Evolutionary conservation across 2,113 vertebrate species (phyloP), one percentile per base, ranked within the genome.

Genomic region (Myrmecophaga tridactyla): DNA sequence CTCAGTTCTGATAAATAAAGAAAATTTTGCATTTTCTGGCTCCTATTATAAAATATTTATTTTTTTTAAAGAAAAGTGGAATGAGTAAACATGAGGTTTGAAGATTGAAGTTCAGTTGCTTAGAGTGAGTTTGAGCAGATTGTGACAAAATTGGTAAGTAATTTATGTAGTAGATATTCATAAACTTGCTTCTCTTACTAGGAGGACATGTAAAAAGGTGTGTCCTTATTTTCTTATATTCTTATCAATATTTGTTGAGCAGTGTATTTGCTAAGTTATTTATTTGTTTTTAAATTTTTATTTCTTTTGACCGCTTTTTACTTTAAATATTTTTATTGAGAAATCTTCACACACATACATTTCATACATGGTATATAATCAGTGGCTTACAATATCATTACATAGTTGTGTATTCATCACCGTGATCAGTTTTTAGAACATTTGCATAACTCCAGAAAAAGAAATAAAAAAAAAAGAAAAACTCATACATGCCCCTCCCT

Each of bases 171-270:
- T 46, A 46, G 29, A 56, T 67, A 48, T 8, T 62, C 27, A 63
- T 75, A 94, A 86, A 94, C 76, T 31, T 41, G 39, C 17, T 36
- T 14, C n/a, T 73, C 81, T 75, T 69, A 70, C 62, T 62, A 91
- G 29, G 1, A 18, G 9, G 34, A 69, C 69, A 21, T 75, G 10
- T 34, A 77, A 51, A 88, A n/a, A 82, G 34, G 6, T 70, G 0
- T 85, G 17, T 7, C 41, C 25, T 63, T 8, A 53, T 84, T 69
- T 92, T 29, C 4, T 31, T 41, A 56, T 21, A 4, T 81, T 69
- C 80, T 65, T 62, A 53, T 88, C 53, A 73, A 29, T 48, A 56
- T 94, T 95, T 89, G 60, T 86, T 83, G 56, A 86, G 56, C 8
- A n/a, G 13, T 31, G 3, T 83, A 14, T 84, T 88, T 80, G 31